Percentiles rank a stretch among this genome's conserved stretches.
Conservation (phyloP, 2,888 invertebrate species). For the Brenthis hecate region DNA sequence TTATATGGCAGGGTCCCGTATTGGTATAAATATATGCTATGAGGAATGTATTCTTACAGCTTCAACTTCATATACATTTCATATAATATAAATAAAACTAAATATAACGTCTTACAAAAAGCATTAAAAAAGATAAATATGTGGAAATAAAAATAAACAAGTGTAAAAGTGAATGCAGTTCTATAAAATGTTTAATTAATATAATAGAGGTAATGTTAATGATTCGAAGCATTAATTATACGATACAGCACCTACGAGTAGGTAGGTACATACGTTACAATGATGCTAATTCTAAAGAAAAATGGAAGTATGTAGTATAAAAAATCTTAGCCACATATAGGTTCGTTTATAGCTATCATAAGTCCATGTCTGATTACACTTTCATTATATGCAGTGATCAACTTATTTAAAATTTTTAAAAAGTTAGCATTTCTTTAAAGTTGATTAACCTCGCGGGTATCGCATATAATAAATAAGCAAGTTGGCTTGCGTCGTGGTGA, state of each 20-base stretch:
- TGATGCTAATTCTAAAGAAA: constrained; percentile 10
- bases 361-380: neutral
- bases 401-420: neutral
- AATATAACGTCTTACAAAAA: neutral
- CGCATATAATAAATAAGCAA: constrained; percentile 45
- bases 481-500: constrained; percentile 51
- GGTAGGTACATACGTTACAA: constrained; percentile 2
- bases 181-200: constrained; percentile 15
- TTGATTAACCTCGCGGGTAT: constrained; percentile 37
- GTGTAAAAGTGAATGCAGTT: constrained; percentile 14
- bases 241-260: neutral
- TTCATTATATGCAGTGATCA: neutral
- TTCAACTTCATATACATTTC: constrained; percentile 1
- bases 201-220: neutral
- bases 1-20: constrained; percentile 42
- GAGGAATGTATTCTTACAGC: constrained; percentile 28
- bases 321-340: neutral
- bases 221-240: neutral
- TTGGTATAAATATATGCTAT: constrained; percentile 34
- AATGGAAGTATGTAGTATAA: constrained; percentile 14
- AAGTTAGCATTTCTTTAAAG: constrained; percentile 15
- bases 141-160: neutral
- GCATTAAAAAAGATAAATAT: too few relatives aligned
- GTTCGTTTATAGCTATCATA: neutral
- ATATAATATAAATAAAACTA: constrained; percentile 1